Conservation (phyloP, 2,113 vertebrate genomes). For the Odobenus rosmarus region DNA sequence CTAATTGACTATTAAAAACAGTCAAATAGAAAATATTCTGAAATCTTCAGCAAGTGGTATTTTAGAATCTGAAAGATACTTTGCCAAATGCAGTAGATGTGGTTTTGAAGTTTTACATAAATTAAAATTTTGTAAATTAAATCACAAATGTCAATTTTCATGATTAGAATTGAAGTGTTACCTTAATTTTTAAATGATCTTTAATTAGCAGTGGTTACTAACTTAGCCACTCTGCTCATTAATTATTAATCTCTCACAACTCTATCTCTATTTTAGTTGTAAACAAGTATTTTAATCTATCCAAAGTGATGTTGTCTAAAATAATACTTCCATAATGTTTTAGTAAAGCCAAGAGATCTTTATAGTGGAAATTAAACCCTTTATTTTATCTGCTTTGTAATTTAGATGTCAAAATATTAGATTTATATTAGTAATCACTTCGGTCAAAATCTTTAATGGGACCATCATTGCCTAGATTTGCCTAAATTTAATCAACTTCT, state of each 20-base stretch:
- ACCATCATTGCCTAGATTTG: background rate
- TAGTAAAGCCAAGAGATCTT: background rate
- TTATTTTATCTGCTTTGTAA: background rate
- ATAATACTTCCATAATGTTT: background rate
- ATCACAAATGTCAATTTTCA: slow-evolving; percentile 21
- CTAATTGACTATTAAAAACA: background rate
- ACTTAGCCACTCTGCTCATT: background rate
- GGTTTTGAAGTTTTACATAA: background rate
- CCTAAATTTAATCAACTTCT: background rate
- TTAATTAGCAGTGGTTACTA: background rate
- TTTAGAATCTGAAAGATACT: background rate
- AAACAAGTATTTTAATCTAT: background rate
- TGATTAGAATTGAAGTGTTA: background rate
- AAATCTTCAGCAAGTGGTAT: background rate
- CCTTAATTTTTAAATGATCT: background rate
- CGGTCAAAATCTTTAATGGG: background rate
- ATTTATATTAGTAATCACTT: background rate
- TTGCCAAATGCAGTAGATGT: background rate
- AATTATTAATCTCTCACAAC: background rate
- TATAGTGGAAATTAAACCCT: background rate
- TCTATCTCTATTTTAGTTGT: background rate
- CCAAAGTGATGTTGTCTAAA: background rate
- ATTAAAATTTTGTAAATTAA: background rate
- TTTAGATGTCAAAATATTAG: background rate
- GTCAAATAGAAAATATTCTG: background rate